phyloP scores from a whole-genome alignment of 1,140 invertebrate species.

The Mycetomoellerius zeteki region DNA sequence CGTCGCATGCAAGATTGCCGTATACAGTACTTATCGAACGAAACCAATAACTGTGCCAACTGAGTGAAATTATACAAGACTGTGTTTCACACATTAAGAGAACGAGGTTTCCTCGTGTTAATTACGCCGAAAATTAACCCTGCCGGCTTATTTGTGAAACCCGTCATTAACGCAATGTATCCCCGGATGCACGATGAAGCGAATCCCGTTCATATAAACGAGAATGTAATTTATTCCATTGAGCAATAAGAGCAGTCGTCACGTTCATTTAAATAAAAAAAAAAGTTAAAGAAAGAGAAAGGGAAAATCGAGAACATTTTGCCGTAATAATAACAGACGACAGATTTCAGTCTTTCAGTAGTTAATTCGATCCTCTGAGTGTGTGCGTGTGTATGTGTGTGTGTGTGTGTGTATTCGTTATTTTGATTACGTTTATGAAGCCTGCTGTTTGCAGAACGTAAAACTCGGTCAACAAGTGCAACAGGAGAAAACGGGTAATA shows the following conservation, averaged over 20 bases:
- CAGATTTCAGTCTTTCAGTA: conserved; percentile 41
- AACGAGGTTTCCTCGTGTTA: not conserved
- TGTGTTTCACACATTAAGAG: not conserved
- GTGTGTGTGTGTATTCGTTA: conserved; percentile 23
- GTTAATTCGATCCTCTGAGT: not conserved
- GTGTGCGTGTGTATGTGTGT: too few species aligned
- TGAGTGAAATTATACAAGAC: not conserved
- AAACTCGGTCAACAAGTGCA: conserved; percentile 53
- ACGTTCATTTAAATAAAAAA: not conserved
- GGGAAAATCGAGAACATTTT: not conserved
- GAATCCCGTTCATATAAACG: not conserved
- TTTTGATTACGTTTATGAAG: conserved; percentile 43
- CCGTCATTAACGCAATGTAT: conserved; percentile 58
- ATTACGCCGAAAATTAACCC: conserved; percentile 18
- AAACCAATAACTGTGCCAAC: not conserved
- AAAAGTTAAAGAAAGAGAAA: not conserved
- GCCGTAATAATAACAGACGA: conserved; percentile 1
- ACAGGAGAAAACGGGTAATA: conserved; percentile 6
- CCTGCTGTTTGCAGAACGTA: conserved; percentile 18
- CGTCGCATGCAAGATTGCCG: not conserved
- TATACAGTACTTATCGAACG: not conserved
- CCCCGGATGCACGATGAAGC: not conserved
- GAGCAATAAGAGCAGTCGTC: not conserved
- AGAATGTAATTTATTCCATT: conserved; percentile 25
- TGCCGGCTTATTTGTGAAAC: conserved; percentile 2